Evolutionary conservation across 1,140 invertebrate species (phyloP), one percentile per base, ranked within the genome.

Genomic region (Hetaerina americana): DNA sequence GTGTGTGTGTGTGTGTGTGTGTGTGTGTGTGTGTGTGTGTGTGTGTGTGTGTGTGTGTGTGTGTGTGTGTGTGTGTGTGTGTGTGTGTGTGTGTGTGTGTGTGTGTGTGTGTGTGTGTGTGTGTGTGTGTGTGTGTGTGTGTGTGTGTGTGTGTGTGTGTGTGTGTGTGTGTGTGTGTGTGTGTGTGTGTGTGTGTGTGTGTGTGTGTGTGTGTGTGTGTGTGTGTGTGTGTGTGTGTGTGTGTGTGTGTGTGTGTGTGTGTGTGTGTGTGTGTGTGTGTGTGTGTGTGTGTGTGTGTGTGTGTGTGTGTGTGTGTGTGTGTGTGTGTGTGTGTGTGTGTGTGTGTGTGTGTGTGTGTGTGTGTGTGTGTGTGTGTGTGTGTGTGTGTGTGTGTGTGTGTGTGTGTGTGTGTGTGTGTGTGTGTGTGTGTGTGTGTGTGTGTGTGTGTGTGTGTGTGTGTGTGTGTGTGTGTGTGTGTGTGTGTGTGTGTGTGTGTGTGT

Each of bases 1-100:
- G 69, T 70, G 69, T 70, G 69, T 70, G 69, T 70, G 69, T 70
- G 69, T 70, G 69, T 70, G 69, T 70, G 69, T 70, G 69, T 70
- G 69, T 70, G 69, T 70, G 69, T 70, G 69, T 70, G 69, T 70
- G 69, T 70, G 69, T 70, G 69, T 70, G 69, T 70, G 69, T 70
- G 69, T 70, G 69, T 70, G 69, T 70, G 69, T 70, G 69, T 70
- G 69, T 70, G 69, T 70, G 69, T 70, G 69, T 70, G 69, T 70
- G 69, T 70, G 69, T 70, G 69, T 70, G 69, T 70, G 69, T 70
- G 69, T 70, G 69, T 70, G 69, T 70, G 69, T 70, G 69, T 70
- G 69, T 70, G 69, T 70, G 69, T 70, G 69, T 70, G 69, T 70
- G 69, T 70, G 69, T 70, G 69, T 70, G 69, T 70, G 69, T 70